Evolutionary conservation across 1,140 invertebrate genomes (phyloP).

Genomic region (Papilio dardanus): DNA sequence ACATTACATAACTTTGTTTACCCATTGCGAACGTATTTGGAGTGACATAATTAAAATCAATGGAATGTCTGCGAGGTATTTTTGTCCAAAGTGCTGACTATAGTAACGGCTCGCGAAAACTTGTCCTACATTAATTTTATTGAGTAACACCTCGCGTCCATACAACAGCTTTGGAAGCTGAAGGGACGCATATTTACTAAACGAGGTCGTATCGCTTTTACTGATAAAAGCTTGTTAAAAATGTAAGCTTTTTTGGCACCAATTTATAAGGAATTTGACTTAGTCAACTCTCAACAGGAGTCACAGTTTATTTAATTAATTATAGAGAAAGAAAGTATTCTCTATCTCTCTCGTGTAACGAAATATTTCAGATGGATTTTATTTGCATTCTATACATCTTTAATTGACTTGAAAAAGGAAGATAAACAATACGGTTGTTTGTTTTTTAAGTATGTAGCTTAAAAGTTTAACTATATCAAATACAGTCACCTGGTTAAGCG

Average conservation of each 20-base stretch:
- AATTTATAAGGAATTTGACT: background rate
- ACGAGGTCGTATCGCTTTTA: background rate
- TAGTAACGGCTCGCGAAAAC: constrained; percentile 18
- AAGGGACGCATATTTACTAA: constrained; percentile 15
- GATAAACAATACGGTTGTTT: too few relatives aligned
- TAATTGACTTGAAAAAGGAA: too few relatives aligned
- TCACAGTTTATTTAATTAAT: too few relatives aligned
- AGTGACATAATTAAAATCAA: constrained; percentile 14
- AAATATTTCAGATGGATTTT: too few relatives aligned
- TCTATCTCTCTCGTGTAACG: too few relatives aligned
- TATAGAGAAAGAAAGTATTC: too few relatives aligned
- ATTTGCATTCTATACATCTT: too few relatives aligned
- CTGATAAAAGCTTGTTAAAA: background rate
- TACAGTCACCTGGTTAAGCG: too few relatives aligned
- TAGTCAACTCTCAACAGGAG: background rate
- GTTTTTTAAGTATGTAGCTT: too few relatives aligned
- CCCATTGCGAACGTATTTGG: constrained; percentile 4
- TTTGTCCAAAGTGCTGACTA: constrained; percentile 20
- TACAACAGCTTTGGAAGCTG: constrained; percentile 14
- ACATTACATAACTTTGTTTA: background rate
- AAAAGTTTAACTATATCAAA: too few relatives aligned
- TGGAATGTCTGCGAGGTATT: constrained; percentile 21
- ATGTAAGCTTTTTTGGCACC: background rate
- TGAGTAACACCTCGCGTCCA: constrained; percentile 24
- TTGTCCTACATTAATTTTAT: constrained; percentile 21